Base-by-base conservation (phyloP, 2,888 invertebrate genomes). In the Sceliomorpha sp. region DNA sequence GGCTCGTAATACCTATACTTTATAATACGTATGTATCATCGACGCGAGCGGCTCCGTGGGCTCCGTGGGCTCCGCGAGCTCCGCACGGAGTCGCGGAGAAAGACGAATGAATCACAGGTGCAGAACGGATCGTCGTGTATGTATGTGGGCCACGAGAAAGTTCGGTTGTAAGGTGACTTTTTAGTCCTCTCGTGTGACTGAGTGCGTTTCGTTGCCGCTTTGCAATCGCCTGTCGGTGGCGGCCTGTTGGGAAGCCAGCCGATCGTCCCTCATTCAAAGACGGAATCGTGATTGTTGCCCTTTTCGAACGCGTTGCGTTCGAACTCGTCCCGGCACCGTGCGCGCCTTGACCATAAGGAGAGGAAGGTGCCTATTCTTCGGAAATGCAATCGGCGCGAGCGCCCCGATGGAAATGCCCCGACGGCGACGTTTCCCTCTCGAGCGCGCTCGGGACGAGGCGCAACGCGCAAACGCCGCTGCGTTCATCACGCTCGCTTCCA, bases 111-210 rank as follows among this genome's bases (percentile, higher is more conserved):
- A 64, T 70, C 45, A 70, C 70, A 74, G 67, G 79, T 77, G 76
- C 75, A 74, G 73, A 63, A 70, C 58, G 20, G 53, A 40, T 32
- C 39, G 50, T 40, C 45, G 62, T 32, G 73, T 73, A 75, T 73
- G 77, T 81, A 85, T 83, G 80, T 86, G 81, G 85, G 85, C 80
- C 85, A 85, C 81, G 85, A 83, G 86, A 86, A 86, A 86, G 86
- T 86, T 78, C 60, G 70, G 66, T 64, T 53, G 58, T 47, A 42
- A 63, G 64, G 60, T 55, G 64, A 72, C 69, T 72, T 72, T 69
- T 69, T 51, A 64, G 60, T 58, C 58, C 20, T 29, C 39, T 29
- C 39, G 60, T 50, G 27, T 37, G 47, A 14, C 36, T 39, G 68
- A 73, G 72, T 67, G 62, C 59, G 71, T 71, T 72, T 72, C 69